Percentiles rank a stretch among this genome's conserved stretches.
phyloP scores from a whole-genome alignment of 2,888 invertebrate genomes.

The Melolontha melolontha region DNA sequence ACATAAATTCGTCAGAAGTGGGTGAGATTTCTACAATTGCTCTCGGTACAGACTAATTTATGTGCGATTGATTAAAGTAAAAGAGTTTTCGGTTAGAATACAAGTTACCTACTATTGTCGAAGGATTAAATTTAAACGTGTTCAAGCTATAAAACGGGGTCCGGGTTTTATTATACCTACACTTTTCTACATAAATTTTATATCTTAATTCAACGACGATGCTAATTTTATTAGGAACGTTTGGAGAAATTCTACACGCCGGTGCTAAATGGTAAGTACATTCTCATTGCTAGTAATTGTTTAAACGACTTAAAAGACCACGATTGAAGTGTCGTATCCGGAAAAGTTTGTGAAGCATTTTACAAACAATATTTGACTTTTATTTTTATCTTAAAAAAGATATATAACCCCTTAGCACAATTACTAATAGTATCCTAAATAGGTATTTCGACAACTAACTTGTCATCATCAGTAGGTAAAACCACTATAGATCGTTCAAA shows the following conservation, averaged over 20 bases:
- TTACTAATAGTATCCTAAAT: too few relatives aligned
- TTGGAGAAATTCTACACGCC: not conserved
- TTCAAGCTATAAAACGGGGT: conserved; percentile 14
- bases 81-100: conserved; percentile 29
- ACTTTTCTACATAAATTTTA: conserved; percentile 28
- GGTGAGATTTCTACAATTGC: conserved; percentile 34
- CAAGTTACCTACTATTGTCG: conserved; percentile 25
- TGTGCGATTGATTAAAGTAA: conserved; percentile 34
- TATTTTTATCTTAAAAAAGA: too few relatives aligned
- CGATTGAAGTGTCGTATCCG: too few relatives aligned
- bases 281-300: too few relatives aligned
- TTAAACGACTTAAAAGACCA: too few relatives aligned
- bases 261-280: too few relatives aligned
- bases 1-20: conserved; percentile 33
- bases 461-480: too few relatives aligned
- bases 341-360: too few relatives aligned
- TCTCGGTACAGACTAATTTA: conserved; percentile 26
- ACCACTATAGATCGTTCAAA: too few relatives aligned
- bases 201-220: conserved; percentile 28
- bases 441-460: too few relatives aligned
- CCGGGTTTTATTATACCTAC: conserved; percentile 19
- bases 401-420: too few relatives aligned
- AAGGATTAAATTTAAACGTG: conserved; percentile 21
- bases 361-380: too few relatives aligned
- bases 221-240: conserved; percentile 29